Conservation (phyloP, 2,888 invertebrate species). For the Dasysyrphus tricinctus region DNA sequence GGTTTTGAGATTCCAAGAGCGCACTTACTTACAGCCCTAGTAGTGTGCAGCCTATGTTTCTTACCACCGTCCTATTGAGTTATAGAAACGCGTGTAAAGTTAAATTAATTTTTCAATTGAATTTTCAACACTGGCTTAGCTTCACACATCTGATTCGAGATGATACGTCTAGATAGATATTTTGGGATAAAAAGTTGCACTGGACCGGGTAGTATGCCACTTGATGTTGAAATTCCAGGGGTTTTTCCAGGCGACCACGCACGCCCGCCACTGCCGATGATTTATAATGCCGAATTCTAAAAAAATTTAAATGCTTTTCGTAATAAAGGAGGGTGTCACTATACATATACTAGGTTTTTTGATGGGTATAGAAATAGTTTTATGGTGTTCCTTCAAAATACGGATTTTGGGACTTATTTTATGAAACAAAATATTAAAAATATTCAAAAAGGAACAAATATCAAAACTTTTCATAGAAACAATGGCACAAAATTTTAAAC, state of each 20-base stretch:
- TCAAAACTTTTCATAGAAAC: too few species aligned
- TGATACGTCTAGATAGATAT: slow-evolving; percentile 35
- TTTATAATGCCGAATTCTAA: background rate
- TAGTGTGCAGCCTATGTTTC: background rate
- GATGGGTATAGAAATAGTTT: background rate
- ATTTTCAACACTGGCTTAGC: slow-evolving; percentile 70
- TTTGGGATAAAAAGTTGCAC: slow-evolving; percentile 15
- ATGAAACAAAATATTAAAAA: too few species aligned
- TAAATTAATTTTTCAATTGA: slow-evolving; percentile 74
- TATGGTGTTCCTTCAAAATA: background rate
- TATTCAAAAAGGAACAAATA: too few species aligned
- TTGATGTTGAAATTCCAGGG: slow-evolving; percentile 44
- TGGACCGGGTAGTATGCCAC: background rate
- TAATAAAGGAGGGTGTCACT: background rate
- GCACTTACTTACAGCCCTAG: background rate
- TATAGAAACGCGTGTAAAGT: slow-evolving; percentile 53
- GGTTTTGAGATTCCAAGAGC: slow-evolving; percentile 14
- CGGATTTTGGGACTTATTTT: background rate
- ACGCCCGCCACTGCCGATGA: background rate
- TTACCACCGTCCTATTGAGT: background rate
- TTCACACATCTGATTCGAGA: slow-evolving; percentile 55
- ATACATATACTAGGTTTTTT: background rate
- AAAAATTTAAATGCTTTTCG: background rate
- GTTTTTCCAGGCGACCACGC: slow-evolving; percentile 20
- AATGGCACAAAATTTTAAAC: too few species aligned